Conservation (phyloP, 2,888 invertebrate genomes). For the Synergus umbraculus region DNA sequence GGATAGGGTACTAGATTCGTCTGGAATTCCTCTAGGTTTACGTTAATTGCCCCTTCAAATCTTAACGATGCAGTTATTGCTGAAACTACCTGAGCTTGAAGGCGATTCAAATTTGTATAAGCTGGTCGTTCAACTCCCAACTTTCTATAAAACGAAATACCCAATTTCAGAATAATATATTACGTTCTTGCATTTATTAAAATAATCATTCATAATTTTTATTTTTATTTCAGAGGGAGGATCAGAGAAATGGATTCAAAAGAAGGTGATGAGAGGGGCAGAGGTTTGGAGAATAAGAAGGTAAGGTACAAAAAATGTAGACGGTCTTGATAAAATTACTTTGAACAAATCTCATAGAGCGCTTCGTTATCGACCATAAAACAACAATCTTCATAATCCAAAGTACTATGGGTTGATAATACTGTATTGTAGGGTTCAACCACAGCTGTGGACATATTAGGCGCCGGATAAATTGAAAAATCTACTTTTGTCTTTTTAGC, state of each 20-base stretch:
- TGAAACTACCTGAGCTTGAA: slow-evolving; percentile 96
- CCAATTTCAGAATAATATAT: neutral
- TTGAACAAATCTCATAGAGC: slow-evolving; percentile 93
- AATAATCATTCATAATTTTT: no score
- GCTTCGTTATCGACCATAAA: slow-evolving; percentile 97
- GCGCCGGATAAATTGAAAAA: slow-evolving; percentile 98
- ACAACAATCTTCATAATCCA: slow-evolving; percentile 96
- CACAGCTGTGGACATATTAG: slow-evolving; percentile 91
- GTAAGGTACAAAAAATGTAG: no score
- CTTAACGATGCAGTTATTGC: slow-evolving; percentile 95
- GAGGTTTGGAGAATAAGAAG: no score
- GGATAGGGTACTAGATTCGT: slow-evolving; percentile 97
- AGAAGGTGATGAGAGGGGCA: no score
- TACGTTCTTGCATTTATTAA: neutral
- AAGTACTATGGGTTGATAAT: slow-evolving; percentile 96
- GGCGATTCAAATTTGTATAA: slow-evolving; percentile 96
- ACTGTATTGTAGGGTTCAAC: slow-evolving; percentile 99
- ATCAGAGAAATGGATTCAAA: no score
- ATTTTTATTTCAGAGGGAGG: no score
- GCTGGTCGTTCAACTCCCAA: slow-evolving; percentile 96
- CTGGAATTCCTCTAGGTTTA: slow-evolving; percentile 96
- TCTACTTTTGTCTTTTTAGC: slow-evolving; percentile 97
- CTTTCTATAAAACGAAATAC: slow-evolving; percentile 81
- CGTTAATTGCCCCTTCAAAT: slow-evolving; percentile 95
- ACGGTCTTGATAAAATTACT: slow-evolving; percentile 45